Percentiles rank a stretch among this genome's conserved stretches.
These are phyloP conservation scores for Margaritifera margaritifera DNA, from an alignment of 2,888 invertebrate genomes.

Conservation along the genomic window DNA sequence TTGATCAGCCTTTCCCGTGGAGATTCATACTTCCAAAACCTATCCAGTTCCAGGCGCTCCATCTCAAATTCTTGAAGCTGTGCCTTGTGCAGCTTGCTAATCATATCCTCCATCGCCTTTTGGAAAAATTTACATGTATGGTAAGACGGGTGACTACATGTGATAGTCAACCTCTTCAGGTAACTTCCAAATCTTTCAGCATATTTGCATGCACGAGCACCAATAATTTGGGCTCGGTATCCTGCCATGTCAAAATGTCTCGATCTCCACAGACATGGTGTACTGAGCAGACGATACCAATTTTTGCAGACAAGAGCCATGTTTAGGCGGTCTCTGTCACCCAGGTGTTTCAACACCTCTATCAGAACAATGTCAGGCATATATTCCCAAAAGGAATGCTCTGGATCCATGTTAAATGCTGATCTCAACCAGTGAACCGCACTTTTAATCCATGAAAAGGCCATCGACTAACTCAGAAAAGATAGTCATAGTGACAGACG, in stretches of 20 bases:
- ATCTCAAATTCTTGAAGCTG: slow-evolving; percentile 50
- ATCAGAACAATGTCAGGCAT: slow-evolving; percentile 48
- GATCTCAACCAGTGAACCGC: too few species aligned
- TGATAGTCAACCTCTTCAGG: slow-evolving; percentile 47
- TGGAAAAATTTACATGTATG: slow-evolving; percentile 54
- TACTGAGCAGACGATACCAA: slow-evolving; percentile 44
- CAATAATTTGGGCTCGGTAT: slow-evolving; percentile 37
- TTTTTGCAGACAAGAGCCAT: slow-evolving; percentile 50
- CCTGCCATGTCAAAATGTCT: slow-evolving; percentile 52
- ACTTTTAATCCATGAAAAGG: too few species aligned
- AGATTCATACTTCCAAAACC: slow-evolving; percentile 61
- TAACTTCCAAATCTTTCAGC: slow-evolving; percentile 47
- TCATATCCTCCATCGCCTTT: slow-evolving; percentile 47
- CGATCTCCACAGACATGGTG: slow-evolving; percentile 50
- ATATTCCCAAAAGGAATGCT: slow-evolving; percentile 29
- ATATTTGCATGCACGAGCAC: slow-evolving; percentile 44
- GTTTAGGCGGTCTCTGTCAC: slow-evolving; percentile 38
- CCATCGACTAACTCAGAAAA: too few species aligned
- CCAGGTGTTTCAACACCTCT: slow-evolving; percentile 41
- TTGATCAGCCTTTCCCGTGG: slow-evolving; percentile 49
- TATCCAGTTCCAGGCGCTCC: slow-evolving; percentile 51
- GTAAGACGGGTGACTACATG: slow-evolving; percentile 55
- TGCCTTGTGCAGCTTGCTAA: slow-evolving; percentile 40
- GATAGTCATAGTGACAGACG: too few species aligned
- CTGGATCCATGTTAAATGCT: too few species aligned